Evolutionary conservation across 2,888 invertebrate genomes (phyloP).

Genomic region (Drosophila anomelani): DNA sequence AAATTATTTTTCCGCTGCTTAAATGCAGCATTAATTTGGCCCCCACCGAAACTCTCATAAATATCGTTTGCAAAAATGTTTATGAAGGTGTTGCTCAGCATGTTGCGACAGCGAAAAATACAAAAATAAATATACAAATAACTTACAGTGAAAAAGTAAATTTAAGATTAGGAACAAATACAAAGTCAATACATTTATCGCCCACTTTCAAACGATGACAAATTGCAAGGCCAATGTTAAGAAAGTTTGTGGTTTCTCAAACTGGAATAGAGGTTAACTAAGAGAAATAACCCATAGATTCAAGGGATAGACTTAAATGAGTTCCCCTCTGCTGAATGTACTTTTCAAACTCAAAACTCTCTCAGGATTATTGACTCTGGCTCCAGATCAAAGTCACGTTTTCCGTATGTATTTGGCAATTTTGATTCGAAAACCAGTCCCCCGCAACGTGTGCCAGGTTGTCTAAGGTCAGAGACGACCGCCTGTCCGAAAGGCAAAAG

Average conservation of each 20-base stretch:
- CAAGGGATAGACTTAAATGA: not conserved
- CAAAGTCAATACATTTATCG: constrained; percentile 57
- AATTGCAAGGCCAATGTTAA: constrained; percentile 56
- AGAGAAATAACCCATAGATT: constrained; percentile 30
- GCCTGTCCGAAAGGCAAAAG: constrained; percentile 55
- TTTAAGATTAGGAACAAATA: constrained; percentile 61
- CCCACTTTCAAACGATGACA: constrained; percentile 50
- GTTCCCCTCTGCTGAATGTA: not conserved
- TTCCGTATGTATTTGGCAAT: constrained; percentile 69
- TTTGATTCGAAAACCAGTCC: constrained; percentile 44
- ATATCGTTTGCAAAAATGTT: constrained; percentile 61
- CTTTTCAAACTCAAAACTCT: constrained; percentile 14
- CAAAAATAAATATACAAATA: constrained; percentile 14
- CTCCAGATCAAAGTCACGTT: constrained; percentile 60
- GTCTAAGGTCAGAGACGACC: constrained; percentile 67
- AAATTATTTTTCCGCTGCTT: constrained; percentile 75
- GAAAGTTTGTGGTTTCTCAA: constrained; percentile 62
- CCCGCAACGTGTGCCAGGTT: constrained; percentile 72
- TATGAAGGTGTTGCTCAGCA: constrained; percentile 69
- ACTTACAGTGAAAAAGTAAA: constrained; percentile 42
- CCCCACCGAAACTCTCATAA: constrained; percentile 61
- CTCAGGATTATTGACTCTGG: constrained; percentile 2
- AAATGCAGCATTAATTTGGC: constrained; percentile 78
- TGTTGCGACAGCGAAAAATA: constrained; percentile 67
- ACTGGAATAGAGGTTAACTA: constrained; percentile 40